Percentiles rank a stretch among this genome's conserved stretches.
Conservation (phyloP, 2,888 invertebrate species). For the Ennomos quercinarius region DNA sequence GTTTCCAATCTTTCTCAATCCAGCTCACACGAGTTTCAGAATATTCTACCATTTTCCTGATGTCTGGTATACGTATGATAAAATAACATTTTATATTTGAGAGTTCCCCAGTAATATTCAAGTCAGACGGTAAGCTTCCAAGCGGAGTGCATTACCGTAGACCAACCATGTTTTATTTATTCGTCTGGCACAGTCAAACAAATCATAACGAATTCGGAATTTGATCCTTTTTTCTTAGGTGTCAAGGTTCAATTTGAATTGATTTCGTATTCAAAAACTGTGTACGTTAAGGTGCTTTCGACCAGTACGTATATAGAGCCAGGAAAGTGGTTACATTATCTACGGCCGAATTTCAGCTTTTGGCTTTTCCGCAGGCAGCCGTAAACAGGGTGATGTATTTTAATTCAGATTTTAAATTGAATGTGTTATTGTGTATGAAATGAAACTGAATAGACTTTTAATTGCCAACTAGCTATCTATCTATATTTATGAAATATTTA, state of each 20-base stretch:
- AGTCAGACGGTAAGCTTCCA: slow-evolving; percentile 50
- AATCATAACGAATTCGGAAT: slow-evolving; percentile 12
- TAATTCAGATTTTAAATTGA: slow-evolving; percentile 44
- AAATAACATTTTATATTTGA: slow-evolving; percentile 47
- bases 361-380: slow-evolving; percentile 40
- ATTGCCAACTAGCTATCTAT: no score
- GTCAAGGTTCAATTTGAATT: slow-evolving; percentile 28
- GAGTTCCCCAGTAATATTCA: slow-evolving; percentile 46
- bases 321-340: slow-evolving; percentile 71
- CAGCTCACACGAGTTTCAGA: slow-evolving; percentile 10
- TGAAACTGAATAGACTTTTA: background rate
- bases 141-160: slow-evolving; percentile 68
- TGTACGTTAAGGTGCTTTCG: slow-evolving; percentile 40
- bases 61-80: slow-evolving; percentile 40
- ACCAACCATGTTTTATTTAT: slow-evolving; percentile 69
- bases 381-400: slow-evolving; percentile 46
- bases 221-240: slow-evolving; percentile 14
- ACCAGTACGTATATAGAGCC: slow-evolving; percentile 35
- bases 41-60: slow-evolving; percentile 30
- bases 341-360: slow-evolving; percentile 68
- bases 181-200: slow-evolving; percentile 54
- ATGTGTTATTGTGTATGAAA: slow-evolving; percentile 32
- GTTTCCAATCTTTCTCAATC: slow-evolving; percentile 35
- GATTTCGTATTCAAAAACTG: slow-evolving; percentile 13
- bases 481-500: no score